These are phyloP conservation scores for Eulemur rubriventer DNA, from an alignment of 2,797 vertebrate species.

Conservation along the genomic window DNA sequence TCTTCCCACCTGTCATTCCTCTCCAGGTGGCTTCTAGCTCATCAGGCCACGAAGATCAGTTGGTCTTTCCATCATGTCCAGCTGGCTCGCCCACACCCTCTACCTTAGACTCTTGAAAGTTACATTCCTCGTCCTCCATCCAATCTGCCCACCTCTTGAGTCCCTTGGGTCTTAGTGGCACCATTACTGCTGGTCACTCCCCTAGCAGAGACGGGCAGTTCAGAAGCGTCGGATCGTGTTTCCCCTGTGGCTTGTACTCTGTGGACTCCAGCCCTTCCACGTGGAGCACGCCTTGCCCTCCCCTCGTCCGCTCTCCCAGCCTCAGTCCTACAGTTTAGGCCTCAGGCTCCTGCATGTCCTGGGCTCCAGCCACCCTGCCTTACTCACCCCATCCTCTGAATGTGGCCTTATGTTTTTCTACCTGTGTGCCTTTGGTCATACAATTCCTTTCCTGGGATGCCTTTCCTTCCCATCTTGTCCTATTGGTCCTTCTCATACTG, in stretches of 20 bases:
- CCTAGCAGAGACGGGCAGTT: not conserved
- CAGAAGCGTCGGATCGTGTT: not conserved
- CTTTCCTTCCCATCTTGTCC: not conserved
- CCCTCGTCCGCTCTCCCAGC: no score
- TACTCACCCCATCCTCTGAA: not conserved
- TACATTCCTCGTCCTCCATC: not conserved
- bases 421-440: not conserved
- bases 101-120: not conserved
- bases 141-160: not conserved
- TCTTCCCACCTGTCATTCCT: not conserved
- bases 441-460: not conserved
- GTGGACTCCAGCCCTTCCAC: not conserved
- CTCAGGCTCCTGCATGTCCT: not conserved
- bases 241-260: not conserved
- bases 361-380: not conserved
- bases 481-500: not conserved
- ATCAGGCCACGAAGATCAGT: no score
- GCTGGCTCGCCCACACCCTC: not conserved
- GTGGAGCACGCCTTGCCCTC: fast-evolving
- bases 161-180: not conserved
- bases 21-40: not conserved
- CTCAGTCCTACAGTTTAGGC: not conserved
- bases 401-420: not conserved
- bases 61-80: not conserved
- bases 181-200: not conserved